A percentile compares a stretch with the other conserved stretches of the same genome.
These are phyloP conservation scores for Acheta domesticus DNA, from an alignment of 2,888 invertebrate genomes.

Conservation along the genomic window DNA sequence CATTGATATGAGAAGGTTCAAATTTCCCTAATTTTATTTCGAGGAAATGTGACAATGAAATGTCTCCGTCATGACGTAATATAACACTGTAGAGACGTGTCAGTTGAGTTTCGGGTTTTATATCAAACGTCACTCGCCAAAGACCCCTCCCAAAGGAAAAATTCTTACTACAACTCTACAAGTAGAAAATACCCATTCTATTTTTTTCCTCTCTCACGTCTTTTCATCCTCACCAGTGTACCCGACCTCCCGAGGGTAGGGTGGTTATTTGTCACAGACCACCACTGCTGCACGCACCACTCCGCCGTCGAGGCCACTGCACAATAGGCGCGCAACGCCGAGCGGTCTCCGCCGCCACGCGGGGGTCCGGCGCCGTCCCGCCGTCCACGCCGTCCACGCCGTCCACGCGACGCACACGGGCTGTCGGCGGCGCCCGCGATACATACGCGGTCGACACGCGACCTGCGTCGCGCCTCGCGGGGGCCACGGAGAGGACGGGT, in stretches of 20 bases:
- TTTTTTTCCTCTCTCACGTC: neutral
- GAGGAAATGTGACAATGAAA: no score
- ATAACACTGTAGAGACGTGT: no score
- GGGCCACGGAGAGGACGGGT: no score
- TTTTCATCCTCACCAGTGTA: neutral
- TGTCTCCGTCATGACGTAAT: no score
- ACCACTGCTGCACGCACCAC: neutral
- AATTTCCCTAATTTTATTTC: no score
- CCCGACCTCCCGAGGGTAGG: neutral
- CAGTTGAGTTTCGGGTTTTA: no score
- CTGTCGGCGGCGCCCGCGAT: neutral
- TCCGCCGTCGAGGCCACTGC: neutral
- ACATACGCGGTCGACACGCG: neutral
- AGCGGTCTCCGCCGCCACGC: constrained; percentile 3
- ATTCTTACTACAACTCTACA: no score
- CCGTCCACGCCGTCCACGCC: neutral
- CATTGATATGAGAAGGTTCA: no score
- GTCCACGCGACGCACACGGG: neutral
- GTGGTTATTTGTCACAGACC: neutral
- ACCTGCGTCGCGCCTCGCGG: neutral
- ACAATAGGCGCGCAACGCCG: constrained; percentile 19
- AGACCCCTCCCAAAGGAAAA: no score
- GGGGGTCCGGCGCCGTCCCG: constrained; percentile 23
- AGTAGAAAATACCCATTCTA: no score
- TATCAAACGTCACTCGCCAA: no score